Percentiles rank a stretch among this genome's conserved stretches.
Conservation (phyloP, 2,888 invertebrate species). For the Campopleginae sp. region DNA sequence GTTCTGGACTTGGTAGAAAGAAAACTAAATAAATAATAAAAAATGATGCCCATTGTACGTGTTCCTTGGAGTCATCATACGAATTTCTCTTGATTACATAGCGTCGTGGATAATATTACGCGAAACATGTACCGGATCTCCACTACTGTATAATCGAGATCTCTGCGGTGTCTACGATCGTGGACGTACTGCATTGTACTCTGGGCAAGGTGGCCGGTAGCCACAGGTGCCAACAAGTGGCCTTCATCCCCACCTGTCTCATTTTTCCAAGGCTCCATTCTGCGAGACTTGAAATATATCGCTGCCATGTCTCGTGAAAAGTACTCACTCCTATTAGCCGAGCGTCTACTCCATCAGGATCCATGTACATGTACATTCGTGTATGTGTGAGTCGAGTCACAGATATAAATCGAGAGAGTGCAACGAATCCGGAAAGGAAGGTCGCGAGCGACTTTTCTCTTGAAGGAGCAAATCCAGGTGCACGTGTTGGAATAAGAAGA, state of each 20-base stretch:
- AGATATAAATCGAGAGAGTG: slow-evolving; percentile 1
- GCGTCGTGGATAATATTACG: slow-evolving; percentile 33
- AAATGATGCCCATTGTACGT: neutral
- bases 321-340: slow-evolving; percentile 24
- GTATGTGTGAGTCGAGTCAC: neutral
- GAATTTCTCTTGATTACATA: neutral
- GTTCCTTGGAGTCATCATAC: neutral
- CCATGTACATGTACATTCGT: neutral
- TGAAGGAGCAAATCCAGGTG: slow-evolving; percentile 47
- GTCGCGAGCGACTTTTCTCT: slow-evolving; percentile 66
- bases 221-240: slow-evolving; percentile 71
- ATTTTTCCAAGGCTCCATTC: slow-evolving; percentile 60
- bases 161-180: slow-evolving; percentile 48
- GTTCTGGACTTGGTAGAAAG: neutral
- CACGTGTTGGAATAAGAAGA: slow-evolving; percentile 44
- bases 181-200: slow-evolving; percentile 64
- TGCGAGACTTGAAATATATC: slow-evolving; percentile 34
- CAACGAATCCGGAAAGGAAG: slow-evolving; percentile 71
- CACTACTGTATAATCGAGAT: slow-evolving; percentile 40
- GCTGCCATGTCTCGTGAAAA: slow-evolving; percentile 29
- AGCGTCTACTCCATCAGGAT: neutral
- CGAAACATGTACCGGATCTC: slow-evolving; percentile 35
- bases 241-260: slow-evolving; percentile 78
- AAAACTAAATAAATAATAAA: neutral
- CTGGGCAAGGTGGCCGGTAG: slow-evolving; percentile 58